Evolutionary conservation across 2,888 invertebrate genomes (phyloP), one percentile per base, ranked within the genome.

Genomic region (Aporophyla lueneburgensis): DNA sequence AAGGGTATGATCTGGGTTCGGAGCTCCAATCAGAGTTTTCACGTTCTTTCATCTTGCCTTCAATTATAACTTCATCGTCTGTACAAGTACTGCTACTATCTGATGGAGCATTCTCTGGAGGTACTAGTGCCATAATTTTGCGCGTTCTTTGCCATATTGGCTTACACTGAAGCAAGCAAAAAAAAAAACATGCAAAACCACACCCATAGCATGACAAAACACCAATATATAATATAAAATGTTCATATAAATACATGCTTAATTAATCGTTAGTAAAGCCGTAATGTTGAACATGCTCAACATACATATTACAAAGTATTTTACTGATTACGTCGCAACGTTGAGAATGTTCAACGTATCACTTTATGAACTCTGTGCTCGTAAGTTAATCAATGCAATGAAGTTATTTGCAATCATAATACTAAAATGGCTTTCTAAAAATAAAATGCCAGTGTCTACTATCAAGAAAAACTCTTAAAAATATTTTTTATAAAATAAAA

Each of bases 181-280:
- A n/a, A n/a, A n/a, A n/a, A n/a, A n/a, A n/a, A n/a, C n/a, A n/a
- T n/a, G n/a, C n/a, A n/a, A n/a, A n/a, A n/a, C n/a, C n/a, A n/a
- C n/a, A n/a, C n/a, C n/a, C n/a, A n/a, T n/a, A n/a, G n/a, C n/a
- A n/a, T n/a, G n/a, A n/a, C n/a, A n/a, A n/a, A n/a, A n/a, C 53
- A 66, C 19, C 51, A 66, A 66, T 65, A 10, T 49, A 63, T 16
- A 46, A 63, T 24, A 49, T 63, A 51, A 63, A 63, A 63, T 49
- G 49, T 63, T 63, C 46, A 24, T 53, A 21, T 53, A 53, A 21
- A 21, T 53, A 53, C 21, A 53, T 53, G 53, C 53, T 53, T 9
- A 53, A 21, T 21, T 0, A 53, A 53, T 21, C 21, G 9, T 53
- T 53, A 53, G 53, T 5, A 53, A 53, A 53, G 53, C 21, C 53